phyloP scores from a whole-genome alignment of 2,113 vertebrate genomes.

The Syngnathus floridae region DNA sequence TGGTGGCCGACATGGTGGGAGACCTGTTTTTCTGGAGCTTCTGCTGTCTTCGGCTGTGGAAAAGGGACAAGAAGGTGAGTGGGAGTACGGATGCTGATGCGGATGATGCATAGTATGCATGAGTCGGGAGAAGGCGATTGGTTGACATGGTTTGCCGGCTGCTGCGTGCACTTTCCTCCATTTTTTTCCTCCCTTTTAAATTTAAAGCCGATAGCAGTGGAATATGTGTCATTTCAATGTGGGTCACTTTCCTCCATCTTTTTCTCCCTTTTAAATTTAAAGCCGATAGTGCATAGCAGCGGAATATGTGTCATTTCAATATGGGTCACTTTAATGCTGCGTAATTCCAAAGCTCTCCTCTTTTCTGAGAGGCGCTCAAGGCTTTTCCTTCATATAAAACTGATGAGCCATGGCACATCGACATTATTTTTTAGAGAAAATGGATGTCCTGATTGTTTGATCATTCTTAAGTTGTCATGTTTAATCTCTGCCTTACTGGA shows the following conservation, averaged over 20 bases:
- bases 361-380: constrained; percentile 1
- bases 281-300: not conserved
- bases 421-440: constrained; percentile 39
- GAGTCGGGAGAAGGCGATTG: constrained; percentile 17
- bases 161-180: constrained; percentile 5
- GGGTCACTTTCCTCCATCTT: not conserved
- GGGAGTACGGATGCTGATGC: constrained; percentile 17
- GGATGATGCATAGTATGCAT: constrained; percentile 2
- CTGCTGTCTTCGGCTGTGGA: constrained; percentile 75
- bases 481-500: not conserved
- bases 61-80: constrained; percentile 73
- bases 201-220: constrained; percentile 2
- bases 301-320: constrained; percentile 29
- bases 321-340: constrained; percentile 24
- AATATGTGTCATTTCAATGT: constrained; percentile 30
- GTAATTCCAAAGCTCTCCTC: constrained; percentile 16
- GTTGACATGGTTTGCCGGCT: constrained; percentile 18
- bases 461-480: constrained; percentile 17
- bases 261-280: constrained; percentile 1
- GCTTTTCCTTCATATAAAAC: constrained; percentile 43
- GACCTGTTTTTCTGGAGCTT: constrained; percentile 73
- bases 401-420: constrained; percentile 36
- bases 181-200: constrained; percentile 10
- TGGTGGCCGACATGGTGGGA: constrained; percentile 66
- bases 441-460: constrained; percentile 23